Conservation (phyloP, 2,888 invertebrate species). For the Allolobophora icterica region DNA sequence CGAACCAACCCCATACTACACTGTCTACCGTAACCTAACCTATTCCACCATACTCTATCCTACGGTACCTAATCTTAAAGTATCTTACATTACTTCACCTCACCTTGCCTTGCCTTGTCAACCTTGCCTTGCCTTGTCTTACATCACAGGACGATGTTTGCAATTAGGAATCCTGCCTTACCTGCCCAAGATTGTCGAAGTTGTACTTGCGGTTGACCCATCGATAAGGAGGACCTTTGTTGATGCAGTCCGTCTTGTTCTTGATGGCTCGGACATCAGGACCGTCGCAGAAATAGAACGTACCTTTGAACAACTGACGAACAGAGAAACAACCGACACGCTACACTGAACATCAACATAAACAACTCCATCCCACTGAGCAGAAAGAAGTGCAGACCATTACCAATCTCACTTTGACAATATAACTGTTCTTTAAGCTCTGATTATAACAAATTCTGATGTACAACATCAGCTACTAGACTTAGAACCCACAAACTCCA, state of each 20-base stretch:
- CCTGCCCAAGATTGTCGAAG: slow-evolving; percentile 94
- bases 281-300: slow-evolving; percentile 95
- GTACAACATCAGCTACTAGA: too few relatives aligned
- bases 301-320: slow-evolving; percentile 89
- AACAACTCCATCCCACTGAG: background rate
- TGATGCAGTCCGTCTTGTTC: slow-evolving; percentile 83
- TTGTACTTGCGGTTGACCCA: slow-evolving; percentile 99
- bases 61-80: too few relatives aligned
- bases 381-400: background rate
- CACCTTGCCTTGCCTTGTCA: too few relatives aligned
- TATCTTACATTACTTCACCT: too few relatives aligned
- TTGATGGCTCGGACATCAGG: slow-evolving; percentile 78
- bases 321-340: background rate
- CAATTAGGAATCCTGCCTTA: slow-evolving; percentile 44
- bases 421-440: too few relatives aligned
- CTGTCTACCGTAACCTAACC: too few relatives aligned
- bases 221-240: slow-evolving; percentile 71
- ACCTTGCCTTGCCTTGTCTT: too few relatives aligned
- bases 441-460: too few relatives aligned
- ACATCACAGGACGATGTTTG: too few relatives aligned
- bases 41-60: too few relatives aligned
- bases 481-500: too few relatives aligned
- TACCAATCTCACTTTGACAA: background rate
- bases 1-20: too few relatives aligned
- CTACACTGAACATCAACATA: background rate